A percentile compares a stretch with the other conserved stretches of the same genome.
Evolutionary conservation across 2,797 vertebrate species (phyloP).

Genomic region (Scomberomorus guttatus): DNA sequence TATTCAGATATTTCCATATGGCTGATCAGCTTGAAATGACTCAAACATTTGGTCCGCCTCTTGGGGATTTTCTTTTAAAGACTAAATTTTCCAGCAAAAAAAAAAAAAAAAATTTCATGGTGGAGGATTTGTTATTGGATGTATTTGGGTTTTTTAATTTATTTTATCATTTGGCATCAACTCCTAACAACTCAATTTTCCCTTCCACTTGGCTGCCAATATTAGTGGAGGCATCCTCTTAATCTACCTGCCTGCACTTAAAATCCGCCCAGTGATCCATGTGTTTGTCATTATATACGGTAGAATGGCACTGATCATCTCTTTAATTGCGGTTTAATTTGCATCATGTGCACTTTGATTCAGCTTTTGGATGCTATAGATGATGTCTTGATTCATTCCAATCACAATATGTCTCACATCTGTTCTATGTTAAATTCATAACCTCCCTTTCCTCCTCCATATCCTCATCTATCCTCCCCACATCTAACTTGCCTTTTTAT

Average conservation of each 20-base stretch:
- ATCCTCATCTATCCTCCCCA: slow-evolving; percentile 43
- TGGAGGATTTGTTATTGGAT: background rate
- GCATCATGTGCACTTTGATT: slow-evolving; percentile 40
- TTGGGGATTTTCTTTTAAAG: background rate
- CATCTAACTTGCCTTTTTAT: slow-evolving; percentile 71
- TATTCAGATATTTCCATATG: slow-evolving; percentile 32
- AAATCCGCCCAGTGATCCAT: slow-evolving; percentile 21
- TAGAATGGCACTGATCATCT: background rate
- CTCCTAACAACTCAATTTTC: slow-evolving; percentile 1
- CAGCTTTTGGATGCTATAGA: slow-evolving; percentile 27
- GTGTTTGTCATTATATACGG: background rate
- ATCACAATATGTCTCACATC: slow-evolving; percentile 53
- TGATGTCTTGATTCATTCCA: slow-evolving; percentile 40
- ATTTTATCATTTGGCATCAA: background rate
- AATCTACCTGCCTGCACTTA: slow-evolving; percentile 19
- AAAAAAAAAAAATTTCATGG: background rate
- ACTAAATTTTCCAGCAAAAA: background rate
- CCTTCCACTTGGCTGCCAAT: slow-evolving; percentile 1
- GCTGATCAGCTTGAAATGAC: slow-evolving; percentile 19
- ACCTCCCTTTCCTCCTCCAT: slow-evolving; percentile 29
- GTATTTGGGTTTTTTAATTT: background rate
- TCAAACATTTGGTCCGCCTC: slow-evolving; percentile 2
- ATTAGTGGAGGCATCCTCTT: slow-evolving; percentile 4
- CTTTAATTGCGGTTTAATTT: slow-evolving; percentile 33
- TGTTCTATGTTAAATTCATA: slow-evolving; percentile 62